These are phyloP conservation scores for Psophia crepitans DNA, from an alignment of 2,113 vertebrate genomes.

Conservation along the genomic window DNA sequence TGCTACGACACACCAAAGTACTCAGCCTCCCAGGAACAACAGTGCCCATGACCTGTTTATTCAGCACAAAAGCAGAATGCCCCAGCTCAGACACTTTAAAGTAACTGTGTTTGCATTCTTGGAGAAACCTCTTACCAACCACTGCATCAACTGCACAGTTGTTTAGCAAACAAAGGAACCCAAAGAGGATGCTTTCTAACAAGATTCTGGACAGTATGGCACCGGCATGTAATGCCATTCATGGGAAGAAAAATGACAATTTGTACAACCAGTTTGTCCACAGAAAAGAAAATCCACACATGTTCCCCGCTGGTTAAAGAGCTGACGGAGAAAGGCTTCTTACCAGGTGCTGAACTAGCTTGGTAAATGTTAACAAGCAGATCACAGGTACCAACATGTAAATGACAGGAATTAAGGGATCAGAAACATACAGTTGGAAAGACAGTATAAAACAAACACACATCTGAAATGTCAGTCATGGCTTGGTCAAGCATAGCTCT, in stretches of 20 bases:
- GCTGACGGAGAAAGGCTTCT: not conserved
- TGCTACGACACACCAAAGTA: not conserved
- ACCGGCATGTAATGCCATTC: not conserved
- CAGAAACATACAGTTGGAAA: not conserved
- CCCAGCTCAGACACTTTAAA: not conserved
- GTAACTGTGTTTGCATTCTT: not conserved
- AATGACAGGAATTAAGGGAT: not conserved
- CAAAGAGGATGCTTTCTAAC: not conserved
- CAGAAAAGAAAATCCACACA: not conserved
- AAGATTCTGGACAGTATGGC: accelerated
- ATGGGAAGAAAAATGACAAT: not conserved
- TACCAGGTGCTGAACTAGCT: not conserved
- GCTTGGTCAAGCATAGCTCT: not conserved
- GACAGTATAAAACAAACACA: not conserved
- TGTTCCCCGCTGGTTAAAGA: not conserved
- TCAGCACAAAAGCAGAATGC: not conserved
- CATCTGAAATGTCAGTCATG: not conserved
- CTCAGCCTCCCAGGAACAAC: not conserved
- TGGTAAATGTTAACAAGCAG: not conserved
- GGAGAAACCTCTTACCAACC: not conserved
- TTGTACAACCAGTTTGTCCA: not conserved
- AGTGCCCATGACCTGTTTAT: not conserved
- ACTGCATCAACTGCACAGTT: not conserved
- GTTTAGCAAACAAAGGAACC: not conserved
- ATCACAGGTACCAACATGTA: not conserved